Base-by-base conservation (phyloP, 2,888 invertebrate genomes). In the Eupithecia subumbrata region DNA sequence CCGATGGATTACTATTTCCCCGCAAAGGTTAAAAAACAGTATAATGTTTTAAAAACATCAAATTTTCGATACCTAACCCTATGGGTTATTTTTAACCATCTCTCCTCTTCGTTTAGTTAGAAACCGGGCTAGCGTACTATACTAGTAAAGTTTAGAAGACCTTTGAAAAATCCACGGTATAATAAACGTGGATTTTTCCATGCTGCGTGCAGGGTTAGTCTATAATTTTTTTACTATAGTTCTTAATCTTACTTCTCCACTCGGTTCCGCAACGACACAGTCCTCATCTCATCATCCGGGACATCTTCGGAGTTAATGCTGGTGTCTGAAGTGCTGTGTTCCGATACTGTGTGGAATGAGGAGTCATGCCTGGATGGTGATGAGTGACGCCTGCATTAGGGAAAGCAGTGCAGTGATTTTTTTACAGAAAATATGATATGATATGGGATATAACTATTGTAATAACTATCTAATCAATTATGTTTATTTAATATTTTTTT, bases 301-400 rank as follows among this genome's bases (percentile, higher is more conserved):
- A 34, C 5, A 37, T 71, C 56, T 12, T 74, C 71, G 12, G 64
- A 60, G 43, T 79, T 75, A 2, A 92, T 85, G 64, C 92, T 92
- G 0, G 92, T 93, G 72, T 94, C 93, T 0, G 89, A 83, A 0
- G 93, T 93, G 16, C 86, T 92, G 71, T 89, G 80, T 76, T 90
- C 92, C 0, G 92, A 92, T 72, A 91, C 77, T 0, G 93, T 92
- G 2, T 78, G 83, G 82, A 87, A 92, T 0, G 86, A 87, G 3
- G 88, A 86, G n/a, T 76, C 14, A 37, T 43, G 43, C 76, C 78
- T 79, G 76, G 66, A 66, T 70, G 73, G 40, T 43, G 56, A 48
- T 73, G 34, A 63, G 9, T 64, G 34, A 64, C 34, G 64, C 18
- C 9, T 16, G 64, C 4, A 34, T 64, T 64, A 64, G 34, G 30